Evolutionary conservation across 2,113 vertebrate species (phyloP).

Genomic region (Misgurnus mizolepis): DNA sequence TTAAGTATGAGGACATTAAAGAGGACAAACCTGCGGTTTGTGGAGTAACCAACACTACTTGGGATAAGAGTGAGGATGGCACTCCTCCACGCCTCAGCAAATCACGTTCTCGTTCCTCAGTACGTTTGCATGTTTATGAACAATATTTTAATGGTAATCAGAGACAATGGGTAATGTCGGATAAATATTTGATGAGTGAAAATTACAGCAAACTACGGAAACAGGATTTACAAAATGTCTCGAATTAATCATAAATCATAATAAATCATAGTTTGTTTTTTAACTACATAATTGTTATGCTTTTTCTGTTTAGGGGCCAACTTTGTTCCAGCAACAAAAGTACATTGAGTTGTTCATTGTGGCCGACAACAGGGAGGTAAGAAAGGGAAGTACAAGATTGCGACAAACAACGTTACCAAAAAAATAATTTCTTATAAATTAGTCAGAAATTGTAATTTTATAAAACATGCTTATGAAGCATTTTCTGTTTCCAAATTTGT

Average conservation of each 20-base stretch:
- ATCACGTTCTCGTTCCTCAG: slow-evolving; percentile 67
- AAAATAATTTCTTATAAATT: no score
- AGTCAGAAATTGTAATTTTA: no score
- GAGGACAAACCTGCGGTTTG: slow-evolving; percentile 61
- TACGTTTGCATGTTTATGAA: slow-evolving; percentile 36
- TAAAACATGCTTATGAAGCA: neutral
- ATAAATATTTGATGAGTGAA: no score
- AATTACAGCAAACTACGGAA: no score
- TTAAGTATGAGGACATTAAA: slow-evolving; percentile 42
- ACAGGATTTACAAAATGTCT: no score
- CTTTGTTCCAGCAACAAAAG: slow-evolving; percentile 68
- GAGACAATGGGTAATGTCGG: neutral
- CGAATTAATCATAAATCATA: no score
- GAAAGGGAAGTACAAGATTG: neutral
- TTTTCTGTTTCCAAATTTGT: neutral
- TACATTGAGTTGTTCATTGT: slow-evolving; percentile 73
- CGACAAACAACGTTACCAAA: neutral
- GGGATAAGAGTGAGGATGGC: slow-evolving; percentile 52
- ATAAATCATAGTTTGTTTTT: no score
- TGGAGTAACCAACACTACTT: slow-evolving; percentile 77
- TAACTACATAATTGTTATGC: no score
- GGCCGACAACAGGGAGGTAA: slow-evolving; percentile 71
- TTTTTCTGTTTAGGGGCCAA: slow-evolving; percentile 58
- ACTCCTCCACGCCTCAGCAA: slow-evolving; percentile 64
- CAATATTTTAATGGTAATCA: neutral